These are phyloP conservation scores for Sycobia sp. DNA, from an alignment of 1,140 invertebrate species.

Conservation along the genomic window DNA sequence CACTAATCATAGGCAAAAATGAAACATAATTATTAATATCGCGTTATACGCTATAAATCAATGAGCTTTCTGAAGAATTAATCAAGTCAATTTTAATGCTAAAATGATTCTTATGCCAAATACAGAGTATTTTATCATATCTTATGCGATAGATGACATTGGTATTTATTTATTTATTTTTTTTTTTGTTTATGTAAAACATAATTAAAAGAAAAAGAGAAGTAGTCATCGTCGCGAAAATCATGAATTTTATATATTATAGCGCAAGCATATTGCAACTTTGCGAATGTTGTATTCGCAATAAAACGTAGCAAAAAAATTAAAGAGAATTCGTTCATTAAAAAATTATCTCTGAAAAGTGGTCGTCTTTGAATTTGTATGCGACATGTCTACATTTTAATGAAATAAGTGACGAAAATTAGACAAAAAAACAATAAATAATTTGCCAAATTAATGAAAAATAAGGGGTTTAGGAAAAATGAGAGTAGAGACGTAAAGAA, in stretches of 20 bases:
- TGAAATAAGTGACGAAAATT: conserved; percentile 8
- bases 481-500: conserved; percentile 11
- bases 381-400: conserved; percentile 24
- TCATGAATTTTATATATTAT: conserved; percentile 21
- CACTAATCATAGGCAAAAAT: no score
- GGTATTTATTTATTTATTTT: conserved; percentile 20
- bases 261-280: conserved; percentile 21
- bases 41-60: conserved; percentile 29
- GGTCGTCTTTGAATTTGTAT: conserved; percentile 10
- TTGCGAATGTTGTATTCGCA: conserved; percentile 9
- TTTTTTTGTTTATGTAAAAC: conserved; percentile 17
- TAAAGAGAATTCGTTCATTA: background rate
- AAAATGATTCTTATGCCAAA: conserved; percentile 35
- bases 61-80: conserved; percentile 27
- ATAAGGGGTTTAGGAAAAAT: background rate
- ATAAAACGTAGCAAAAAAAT: conserved; percentile 1
- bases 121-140: conserved; percentile 40
- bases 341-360: background rate
- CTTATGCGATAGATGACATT: conserved; percentile 23
- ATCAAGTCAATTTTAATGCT: conserved; percentile 4
- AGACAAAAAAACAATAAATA: no score
- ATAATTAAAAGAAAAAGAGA: conserved; percentile 30
- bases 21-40: no score
- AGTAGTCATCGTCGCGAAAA: conserved; percentile 14
- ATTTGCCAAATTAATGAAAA: no score